Evolutionary conservation across 2,888 invertebrate genomes (phyloP).

Genomic region (Drosophila setosimentum): DNA sequence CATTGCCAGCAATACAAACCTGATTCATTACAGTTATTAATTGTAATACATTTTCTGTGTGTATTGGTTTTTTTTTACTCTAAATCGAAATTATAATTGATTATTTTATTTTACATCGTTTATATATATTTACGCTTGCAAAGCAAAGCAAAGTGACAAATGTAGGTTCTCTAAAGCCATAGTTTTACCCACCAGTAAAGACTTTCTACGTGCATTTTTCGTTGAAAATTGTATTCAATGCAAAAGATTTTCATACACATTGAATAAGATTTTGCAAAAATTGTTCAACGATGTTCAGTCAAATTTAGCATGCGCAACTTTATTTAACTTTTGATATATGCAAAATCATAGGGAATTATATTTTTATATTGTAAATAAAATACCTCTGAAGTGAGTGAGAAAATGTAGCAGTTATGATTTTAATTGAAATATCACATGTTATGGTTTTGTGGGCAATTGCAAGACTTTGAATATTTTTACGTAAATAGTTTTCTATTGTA

Average conservation of each 20-base stretch:
- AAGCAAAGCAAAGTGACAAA: not conserved
- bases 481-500: constrained; percentile 43
- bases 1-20: not conserved
- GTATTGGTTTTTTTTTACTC: not conserved
- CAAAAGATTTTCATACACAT: not conserved
- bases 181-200: not conserved
- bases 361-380: not conserved
- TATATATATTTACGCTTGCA: not conserved
- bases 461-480: constrained; percentile 30
- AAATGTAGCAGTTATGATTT: not conserved
- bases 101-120: not conserved
- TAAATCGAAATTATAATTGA: no score
- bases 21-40: not conserved
- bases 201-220: not conserved
- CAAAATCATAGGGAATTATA: not conserved
- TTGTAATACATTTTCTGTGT: not conserved
- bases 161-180: not conserved
- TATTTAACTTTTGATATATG: not conserved
- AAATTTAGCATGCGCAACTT: not conserved
- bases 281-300: not conserved
- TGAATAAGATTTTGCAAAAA: not conserved
- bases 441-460: constrained; percentile 4
- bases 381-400: not conserved
- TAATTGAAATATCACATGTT: constrained; percentile 23
- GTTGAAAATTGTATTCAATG: not conserved